Evolutionary conservation across 2,113 vertebrate species (phyloP), one percentile per base, ranked within the genome.

Genomic region (Tachysurus vachellii): DNA sequence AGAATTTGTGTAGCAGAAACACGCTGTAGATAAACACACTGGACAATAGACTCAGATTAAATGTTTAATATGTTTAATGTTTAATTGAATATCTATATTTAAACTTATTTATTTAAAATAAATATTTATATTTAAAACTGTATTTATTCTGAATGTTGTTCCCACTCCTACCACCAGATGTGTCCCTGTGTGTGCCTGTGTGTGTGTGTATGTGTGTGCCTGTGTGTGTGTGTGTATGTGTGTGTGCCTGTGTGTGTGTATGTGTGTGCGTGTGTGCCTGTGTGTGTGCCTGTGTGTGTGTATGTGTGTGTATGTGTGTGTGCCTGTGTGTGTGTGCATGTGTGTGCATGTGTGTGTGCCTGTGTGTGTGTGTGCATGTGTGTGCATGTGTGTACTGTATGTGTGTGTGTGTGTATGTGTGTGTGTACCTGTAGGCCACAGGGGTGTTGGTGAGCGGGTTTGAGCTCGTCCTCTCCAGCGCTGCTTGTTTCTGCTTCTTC

Each of bases 401-500:
- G 53, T 80, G 28, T 80, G 76, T 80, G 76, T 80, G 50, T 79
- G 76, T 80, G 89, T 97, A 61, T 96, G 91, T 57, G 53, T 82
- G 26, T 0, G 3, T 89, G 1, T 86, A 98, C 97, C 97, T 96
- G 96, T 96, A 99, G 0, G 96, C 91, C 44, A 96, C 92, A 47
- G 94, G 88, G 4, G 95, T 4, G 3, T 62, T 61, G 70, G 89
- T 91, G 85, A 95, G 93, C 68, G 93, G 91, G 91, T 93, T 96
- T 4, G 92, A 94, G 91, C 92, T 97, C 57, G 94, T 97, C 87
- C 96, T 96, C 91, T 98, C 97, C 85, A 98, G 93, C 7, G 95
- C 95, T 6, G 97, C 96, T 92, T 96, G 95, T 12, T 96, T 96
- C 88, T 97, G 96, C 90, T 96, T 97, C 90, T 96, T 97, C 86